Percentiles rank a stretch among this genome's conserved stretches.
Conservation (phyloP, 2,888 invertebrate species). For the Trachelus iudaicus region DNA sequence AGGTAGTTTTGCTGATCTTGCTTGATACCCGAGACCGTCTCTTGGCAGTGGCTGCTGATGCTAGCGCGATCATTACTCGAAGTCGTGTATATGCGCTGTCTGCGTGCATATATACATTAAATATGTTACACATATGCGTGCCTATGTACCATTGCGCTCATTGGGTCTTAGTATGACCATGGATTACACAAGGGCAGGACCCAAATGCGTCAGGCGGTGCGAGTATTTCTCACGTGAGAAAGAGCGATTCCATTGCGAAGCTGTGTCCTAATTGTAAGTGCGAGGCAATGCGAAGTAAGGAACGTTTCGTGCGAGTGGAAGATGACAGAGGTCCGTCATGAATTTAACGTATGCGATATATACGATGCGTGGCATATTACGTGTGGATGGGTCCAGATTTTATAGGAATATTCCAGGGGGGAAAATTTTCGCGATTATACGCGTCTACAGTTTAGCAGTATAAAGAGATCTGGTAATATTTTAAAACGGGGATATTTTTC, state of each 20-base stretch:
- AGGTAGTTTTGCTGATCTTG: conserved; percentile 11
- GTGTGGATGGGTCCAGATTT: neutral
- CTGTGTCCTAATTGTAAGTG: neutral
- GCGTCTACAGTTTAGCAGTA: neutral
- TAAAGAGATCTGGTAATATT: neutral
- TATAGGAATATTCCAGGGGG: neutral
- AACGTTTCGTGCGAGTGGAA: neutral
- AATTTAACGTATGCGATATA: neutral
- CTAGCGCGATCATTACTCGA: neutral
- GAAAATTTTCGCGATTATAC: too few relatives aligned
- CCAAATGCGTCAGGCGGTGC: neutral
- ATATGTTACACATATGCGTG: neutral
- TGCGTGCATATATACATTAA: neutral
- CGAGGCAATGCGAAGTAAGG: neutral
- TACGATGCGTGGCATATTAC: neutral
- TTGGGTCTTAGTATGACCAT: neutral
- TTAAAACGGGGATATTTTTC: neutral
- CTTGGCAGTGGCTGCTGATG: neutral
- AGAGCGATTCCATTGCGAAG: neutral
- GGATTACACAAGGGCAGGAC: neutral
- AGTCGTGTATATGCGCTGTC: neutral
- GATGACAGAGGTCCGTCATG: neutral
- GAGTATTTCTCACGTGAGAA: neutral
- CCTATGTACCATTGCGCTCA: neutral
- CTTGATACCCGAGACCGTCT: conserved; percentile 9